Percentiles rank a stretch among this genome's conserved stretches.
Evolutionary conservation across 2,797 vertebrate genomes (phyloP).

Genomic region (Clarias fuscus): DNA sequence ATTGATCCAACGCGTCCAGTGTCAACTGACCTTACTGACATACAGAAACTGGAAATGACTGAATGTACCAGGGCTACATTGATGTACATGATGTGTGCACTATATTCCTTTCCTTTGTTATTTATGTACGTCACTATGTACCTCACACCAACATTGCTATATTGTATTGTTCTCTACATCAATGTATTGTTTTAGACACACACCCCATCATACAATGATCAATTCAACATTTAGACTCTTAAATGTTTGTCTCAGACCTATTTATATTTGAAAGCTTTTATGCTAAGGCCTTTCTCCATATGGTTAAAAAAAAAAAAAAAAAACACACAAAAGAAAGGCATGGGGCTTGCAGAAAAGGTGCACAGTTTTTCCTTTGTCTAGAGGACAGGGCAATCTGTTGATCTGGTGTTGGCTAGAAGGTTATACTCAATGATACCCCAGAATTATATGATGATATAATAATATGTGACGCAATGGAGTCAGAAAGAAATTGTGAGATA

Average conservation of each 20-base stretch:
- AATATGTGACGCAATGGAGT: conserved; percentile 27
- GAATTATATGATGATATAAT: conserved; percentile 21
- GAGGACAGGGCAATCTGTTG: neutral
- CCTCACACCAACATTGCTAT: neutral
- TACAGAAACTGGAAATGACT: neutral
- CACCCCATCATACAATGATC: conserved; percentile 3
- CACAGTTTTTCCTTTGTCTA: neutral
- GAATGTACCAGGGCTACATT: neutral
- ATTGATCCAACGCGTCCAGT: neutral
- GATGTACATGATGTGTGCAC: neutral
- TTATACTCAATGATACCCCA: neutral
- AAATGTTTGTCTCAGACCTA: conserved; percentile 3
- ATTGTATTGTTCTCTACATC: neutral
- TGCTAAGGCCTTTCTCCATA: neutral
- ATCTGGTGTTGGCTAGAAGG: neutral
- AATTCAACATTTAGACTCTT: conserved; percentile 8
- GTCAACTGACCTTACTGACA: neutral
- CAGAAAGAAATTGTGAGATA: neutral
- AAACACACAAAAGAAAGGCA: neutral
- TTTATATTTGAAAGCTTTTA: neutral
- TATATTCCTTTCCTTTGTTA: neutral
- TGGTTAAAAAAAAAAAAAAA: neutral
- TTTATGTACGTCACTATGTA: conserved; percentile 11
- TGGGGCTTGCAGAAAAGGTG: neutral
- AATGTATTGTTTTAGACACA: neutral